These are phyloP conservation scores for Tethea ocularis DNA, from an alignment of 2,888 invertebrate species.

Conservation along the genomic window DNA sequence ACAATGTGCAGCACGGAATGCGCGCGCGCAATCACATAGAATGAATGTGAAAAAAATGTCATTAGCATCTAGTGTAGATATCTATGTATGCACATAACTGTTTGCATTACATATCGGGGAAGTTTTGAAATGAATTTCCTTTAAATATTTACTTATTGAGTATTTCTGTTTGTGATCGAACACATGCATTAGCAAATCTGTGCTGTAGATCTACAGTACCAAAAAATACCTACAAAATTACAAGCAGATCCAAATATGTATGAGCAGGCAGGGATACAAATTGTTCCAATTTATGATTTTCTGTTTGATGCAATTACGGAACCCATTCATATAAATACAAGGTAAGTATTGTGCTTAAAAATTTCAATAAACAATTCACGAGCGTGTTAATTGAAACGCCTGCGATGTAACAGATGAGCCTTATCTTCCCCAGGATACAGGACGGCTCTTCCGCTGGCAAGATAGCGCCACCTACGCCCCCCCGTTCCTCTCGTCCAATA, in stretches of 20 bases:
- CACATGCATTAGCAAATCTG: too few species aligned
- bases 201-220: too few species aligned
- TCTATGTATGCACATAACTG: conserved; percentile 10
- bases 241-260: too few species aligned
- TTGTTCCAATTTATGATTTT: too few species aligned
- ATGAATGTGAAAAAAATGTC: conserved; percentile 62
- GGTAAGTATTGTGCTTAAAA: not conserved
- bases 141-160: not conserved
- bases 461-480: conserved; percentile 55
- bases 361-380: conserved; percentile 16
- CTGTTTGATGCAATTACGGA: too few species aligned
- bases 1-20: conserved; percentile 61
- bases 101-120: not conserved
- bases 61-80: conserved; percentile 57
- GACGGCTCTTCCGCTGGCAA: conserved; percentile 57
- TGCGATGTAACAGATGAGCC: conserved; percentile 46
- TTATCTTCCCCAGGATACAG: conserved; percentile 67
- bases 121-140: conserved; percentile 8
- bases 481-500: conserved; percentile 14
- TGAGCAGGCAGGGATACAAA: too few species aligned
- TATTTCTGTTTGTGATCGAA: not conserved
- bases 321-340: too few species aligned
- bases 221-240: too few species aligned
- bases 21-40: conserved; percentile 69
- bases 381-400: conserved; percentile 24